Conservation (phyloP, 2,797 vertebrate species). For the Alectoris magna region DNA sequence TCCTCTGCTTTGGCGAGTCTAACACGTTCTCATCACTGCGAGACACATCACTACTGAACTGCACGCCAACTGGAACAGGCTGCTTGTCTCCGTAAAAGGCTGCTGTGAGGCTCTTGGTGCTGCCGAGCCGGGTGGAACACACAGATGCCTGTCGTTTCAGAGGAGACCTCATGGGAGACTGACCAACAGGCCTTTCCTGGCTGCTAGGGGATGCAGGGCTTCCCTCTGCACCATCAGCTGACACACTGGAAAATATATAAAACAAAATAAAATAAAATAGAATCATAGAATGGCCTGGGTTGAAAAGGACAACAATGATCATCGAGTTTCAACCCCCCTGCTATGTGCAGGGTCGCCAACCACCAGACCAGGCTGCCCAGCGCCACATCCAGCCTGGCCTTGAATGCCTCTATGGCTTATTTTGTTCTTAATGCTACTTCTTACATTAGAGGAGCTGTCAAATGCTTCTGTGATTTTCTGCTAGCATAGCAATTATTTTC, state of each 20-base stretch:
- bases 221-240: constrained; percentile 83
- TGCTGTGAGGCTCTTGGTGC: constrained; percentile 95
- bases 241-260: constrained; percentile 72
- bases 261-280: background rate
- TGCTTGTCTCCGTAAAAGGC: constrained; percentile 93
- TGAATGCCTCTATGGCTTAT: background rate
- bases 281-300: no score
- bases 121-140: constrained; percentile 92
- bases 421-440: background rate
- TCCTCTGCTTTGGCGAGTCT: constrained; percentile 94
- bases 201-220: constrained; percentile 86
- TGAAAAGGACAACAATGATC: no score
- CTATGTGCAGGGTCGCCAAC: no score
- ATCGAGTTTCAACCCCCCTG: no score
- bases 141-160: constrained; percentile 93
- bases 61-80: constrained; percentile 87
- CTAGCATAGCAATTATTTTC: background rate
- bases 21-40: constrained; percentile 96
- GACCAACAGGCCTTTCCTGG: constrained; percentile 86
- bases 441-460: background rate
- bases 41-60: constrained; percentile 95
- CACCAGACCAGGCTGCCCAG: no score
- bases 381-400: no score
- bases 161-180: constrained; percentile 92
- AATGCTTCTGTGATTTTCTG: background rate